Conservation (phyloP, 2,797 vertebrate species). For the Sebastes kiyomatsui region DNA sequence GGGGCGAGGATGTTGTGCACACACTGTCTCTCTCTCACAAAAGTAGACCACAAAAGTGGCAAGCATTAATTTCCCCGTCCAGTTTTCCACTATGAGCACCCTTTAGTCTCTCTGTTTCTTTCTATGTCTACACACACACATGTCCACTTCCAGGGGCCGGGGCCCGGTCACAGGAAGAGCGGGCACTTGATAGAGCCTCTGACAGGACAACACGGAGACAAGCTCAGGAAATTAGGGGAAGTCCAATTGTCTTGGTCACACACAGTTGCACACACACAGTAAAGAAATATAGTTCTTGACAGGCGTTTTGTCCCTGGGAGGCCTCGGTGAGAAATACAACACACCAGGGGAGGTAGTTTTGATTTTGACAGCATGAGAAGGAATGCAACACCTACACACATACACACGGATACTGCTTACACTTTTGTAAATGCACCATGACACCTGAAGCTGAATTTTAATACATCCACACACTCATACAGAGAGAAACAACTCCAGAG, state of each 20-base stretch:
- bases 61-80: neutral
- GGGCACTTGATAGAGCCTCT: slow-evolving; percentile 30
- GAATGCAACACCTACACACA: neutral
- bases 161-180: slow-evolving; percentile 62
- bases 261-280: neutral
- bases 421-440: neutral
- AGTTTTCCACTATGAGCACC: neutral
- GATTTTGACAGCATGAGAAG: neutral
- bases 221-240: slow-evolving; percentile 54
- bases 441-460: slow-evolving; percentile 21
- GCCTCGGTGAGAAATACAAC: neutral
- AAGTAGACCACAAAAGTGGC: neutral
- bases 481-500: slow-evolving; percentile 17
- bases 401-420: neutral
- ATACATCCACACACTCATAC: slow-evolving; percentile 10
- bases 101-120: neutral
- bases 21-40: neutral
- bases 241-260: slow-evolving; percentile 42
- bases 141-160: slow-evolving; percentile 6
- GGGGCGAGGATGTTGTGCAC: neutral
- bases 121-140: slow-evolving; percentile 1
- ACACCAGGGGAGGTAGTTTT: neutral
- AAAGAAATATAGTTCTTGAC: neutral
- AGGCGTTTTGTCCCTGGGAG: neutral
- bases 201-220: slow-evolving; percentile 15